Conservation (phyloP, 2,888 invertebrate species). For the Coleophora flavipennella region DNA sequence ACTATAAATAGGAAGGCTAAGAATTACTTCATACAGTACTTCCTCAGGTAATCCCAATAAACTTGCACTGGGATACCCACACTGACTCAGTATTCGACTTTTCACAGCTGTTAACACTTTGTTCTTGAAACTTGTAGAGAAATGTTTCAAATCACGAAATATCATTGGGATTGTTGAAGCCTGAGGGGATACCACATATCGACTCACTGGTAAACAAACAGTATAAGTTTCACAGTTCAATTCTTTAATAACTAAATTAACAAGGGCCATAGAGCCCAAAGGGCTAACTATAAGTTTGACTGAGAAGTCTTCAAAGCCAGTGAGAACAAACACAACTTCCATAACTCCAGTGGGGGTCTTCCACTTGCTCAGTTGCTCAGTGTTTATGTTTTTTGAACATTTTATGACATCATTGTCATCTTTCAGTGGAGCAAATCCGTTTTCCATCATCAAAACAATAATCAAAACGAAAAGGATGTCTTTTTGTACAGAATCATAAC, state of each 20-base stretch:
- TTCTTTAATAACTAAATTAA: conserved; percentile 44
- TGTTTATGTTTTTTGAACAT: conserved; percentile 20
- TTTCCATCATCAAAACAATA: conserved; percentile 48
- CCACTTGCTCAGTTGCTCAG: conserved; percentile 31
- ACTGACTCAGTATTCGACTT: conserved; percentile 59
- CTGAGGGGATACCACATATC: conserved; percentile 48
- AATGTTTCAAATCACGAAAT: conserved; percentile 55
- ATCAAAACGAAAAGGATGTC: conserved; percentile 49
- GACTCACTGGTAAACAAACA: conserved; percentile 47
- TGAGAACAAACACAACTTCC: conserved; percentile 38
- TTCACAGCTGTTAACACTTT: conserved; percentile 67
- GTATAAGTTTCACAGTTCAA: conserved; percentile 50
- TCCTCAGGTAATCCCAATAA: conserved; percentile 59
- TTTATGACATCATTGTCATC: conserved; percentile 24
- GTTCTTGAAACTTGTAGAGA: conserved; percentile 67
- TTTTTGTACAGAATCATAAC: conserved; percentile 37
- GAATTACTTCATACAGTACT: conserved; percentile 40
- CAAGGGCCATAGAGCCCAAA: conserved; percentile 39
- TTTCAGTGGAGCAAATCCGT: conserved; percentile 40
- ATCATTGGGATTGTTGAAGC: conserved; percentile 46
- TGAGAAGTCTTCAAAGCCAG: conserved; percentile 32
- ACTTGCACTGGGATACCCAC: conserved; percentile 62
- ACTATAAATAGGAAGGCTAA: conserved; percentile 34
- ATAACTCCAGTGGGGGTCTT: conserved; percentile 34
- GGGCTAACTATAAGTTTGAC: conserved; percentile 49